Conservation (phyloP, 2,888 invertebrate species). For the Dioctria rufipes region DNA sequence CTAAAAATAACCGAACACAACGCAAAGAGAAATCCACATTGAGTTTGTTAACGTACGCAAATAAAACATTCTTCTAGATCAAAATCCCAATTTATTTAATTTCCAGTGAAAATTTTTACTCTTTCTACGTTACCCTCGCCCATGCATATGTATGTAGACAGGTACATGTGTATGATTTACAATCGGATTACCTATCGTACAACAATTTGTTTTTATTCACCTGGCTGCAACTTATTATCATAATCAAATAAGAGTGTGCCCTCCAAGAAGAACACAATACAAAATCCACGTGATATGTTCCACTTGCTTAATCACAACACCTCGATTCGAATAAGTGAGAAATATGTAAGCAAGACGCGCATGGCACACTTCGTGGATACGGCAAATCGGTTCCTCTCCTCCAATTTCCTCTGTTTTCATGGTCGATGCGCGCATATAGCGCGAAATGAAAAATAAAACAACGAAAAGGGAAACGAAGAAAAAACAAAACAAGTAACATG, state of each 20-base stretch:
- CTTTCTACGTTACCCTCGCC: too few species aligned
- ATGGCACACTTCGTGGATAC: constrained; percentile 16
- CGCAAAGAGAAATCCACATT: too few species aligned
- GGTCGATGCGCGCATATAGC: constrained; percentile 25
- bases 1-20: too few species aligned
- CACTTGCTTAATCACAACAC: constrained; percentile 35
- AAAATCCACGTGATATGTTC: neutral
- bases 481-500: neutral
- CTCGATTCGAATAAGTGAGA: neutral
- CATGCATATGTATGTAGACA: too few species aligned
- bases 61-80: too few species aligned
- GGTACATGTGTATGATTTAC: neutral
- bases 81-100: too few species aligned
- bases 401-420: constrained; percentile 43
- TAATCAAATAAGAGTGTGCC: constrained; percentile 4
- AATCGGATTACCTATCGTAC: neutral
- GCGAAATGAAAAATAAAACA: neutral
- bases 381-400: constrained; percentile 39
- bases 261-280: neutral
- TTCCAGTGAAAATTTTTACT: too few species aligned
- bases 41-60: too few species aligned
- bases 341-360: constrained; percentile 4
- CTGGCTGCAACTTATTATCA: constrained; percentile 15
- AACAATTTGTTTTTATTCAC: constrained; percentile 9
- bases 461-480: constrained; percentile 18